Evolutionary conservation across 2,797 vertebrate genomes (phyloP).

Genomic region (Pampus argenteus): DNA sequence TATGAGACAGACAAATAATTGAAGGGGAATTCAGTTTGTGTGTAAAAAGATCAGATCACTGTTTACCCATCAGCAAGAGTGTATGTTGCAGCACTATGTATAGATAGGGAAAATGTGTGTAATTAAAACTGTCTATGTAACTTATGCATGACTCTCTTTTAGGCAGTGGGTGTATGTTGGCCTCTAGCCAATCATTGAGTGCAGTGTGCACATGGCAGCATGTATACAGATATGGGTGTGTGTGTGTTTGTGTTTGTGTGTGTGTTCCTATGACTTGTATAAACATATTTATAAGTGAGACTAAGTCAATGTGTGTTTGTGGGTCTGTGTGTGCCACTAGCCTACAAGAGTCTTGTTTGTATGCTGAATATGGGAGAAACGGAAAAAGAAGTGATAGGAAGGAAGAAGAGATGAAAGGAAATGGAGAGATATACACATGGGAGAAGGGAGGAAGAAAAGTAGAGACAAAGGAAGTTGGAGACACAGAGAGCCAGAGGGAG

Average conservation of each 20-base stretch:
- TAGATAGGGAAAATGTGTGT: conserved; percentile 1
- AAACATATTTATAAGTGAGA: conserved; percentile 49
- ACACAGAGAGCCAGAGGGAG: conserved; percentile 40
- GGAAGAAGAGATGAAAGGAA: conserved; percentile 66
- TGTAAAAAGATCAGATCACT: conserved; percentile 36
- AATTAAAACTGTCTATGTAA: conserved; percentile 20
- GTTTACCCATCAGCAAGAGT: conserved; percentile 21
- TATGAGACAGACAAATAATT: conserved; percentile 10
- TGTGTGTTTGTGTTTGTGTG: conserved; percentile 4
- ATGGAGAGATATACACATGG: conserved; percentile 52
- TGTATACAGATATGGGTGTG: conserved; percentile 6
- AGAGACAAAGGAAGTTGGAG: conserved; percentile 49
- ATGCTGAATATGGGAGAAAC: conserved; percentile 50
- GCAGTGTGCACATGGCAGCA: conserved; percentile 12
- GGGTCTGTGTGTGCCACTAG: conserved; percentile 23
- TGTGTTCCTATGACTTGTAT: conserved; percentile 20
- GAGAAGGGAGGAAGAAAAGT: conserved; percentile 45
- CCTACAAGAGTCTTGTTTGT: conserved; percentile 64
- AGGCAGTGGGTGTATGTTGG: conserved; percentile 15
- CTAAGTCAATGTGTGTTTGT: conserved; percentile 28
- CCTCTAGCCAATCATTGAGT: conserved; percentile 32
- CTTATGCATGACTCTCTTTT: conserved; percentile 3
- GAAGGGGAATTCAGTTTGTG: conserved; percentile 1
- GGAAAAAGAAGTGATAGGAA: conserved; percentile 43
- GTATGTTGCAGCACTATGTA: conserved; percentile 13